These are phyloP conservation scores for Teleopsis dalmanni DNA, from an alignment of 1,140 invertebrate genomes.

Conservation along the genomic window DNA sequence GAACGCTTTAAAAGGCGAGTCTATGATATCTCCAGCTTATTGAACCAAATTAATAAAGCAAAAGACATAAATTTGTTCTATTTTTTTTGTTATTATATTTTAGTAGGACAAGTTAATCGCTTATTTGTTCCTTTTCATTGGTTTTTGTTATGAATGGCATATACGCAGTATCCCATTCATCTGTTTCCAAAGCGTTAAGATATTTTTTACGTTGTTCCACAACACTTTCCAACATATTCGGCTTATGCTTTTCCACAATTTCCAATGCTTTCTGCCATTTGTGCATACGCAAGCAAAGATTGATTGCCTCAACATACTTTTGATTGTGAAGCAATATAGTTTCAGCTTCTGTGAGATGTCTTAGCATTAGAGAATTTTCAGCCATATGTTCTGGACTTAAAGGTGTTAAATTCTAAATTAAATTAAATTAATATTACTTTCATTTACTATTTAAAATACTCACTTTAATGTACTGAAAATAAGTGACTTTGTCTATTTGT, in stretches of 20 bases:
- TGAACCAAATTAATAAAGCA: constrained; percentile 10
- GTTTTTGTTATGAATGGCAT: constrained; percentile 55
- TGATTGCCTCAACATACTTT: constrained; percentile 67
- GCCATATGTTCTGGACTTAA: constrained; percentile 58
- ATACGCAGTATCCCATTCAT: constrained; percentile 69
- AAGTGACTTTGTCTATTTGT: constrained; percentile 83
- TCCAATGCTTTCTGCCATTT: constrained; percentile 85
- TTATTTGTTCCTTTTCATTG: constrained; percentile 15
- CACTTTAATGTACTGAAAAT: constrained; percentile 73
- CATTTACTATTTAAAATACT: not conserved
- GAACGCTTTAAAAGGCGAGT: constrained; percentile 61
- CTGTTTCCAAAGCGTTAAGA: constrained; percentile 62
- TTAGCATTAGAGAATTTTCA: constrained; percentile 72
- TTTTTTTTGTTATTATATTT: not conserved
- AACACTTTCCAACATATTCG: constrained; percentile 69
- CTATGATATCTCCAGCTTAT: constrained; percentile 52
- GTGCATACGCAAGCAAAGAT: constrained; percentile 72
- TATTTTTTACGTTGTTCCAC: constrained; percentile 68
- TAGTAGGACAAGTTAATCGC: not conserved
- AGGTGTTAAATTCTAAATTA: constrained; percentile 46
- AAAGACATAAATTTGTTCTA: not conserved
- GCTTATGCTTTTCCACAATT: constrained; percentile 72
- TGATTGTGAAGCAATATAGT: constrained; percentile 72
- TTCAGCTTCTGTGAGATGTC: constrained; percentile 74
- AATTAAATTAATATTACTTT: constrained; percentile 13